These are phyloP conservation scores for Archaeoteleia sp. DNA, from an alignment of 2,888 invertebrate genomes.

Conservation along the genomic window DNA sequence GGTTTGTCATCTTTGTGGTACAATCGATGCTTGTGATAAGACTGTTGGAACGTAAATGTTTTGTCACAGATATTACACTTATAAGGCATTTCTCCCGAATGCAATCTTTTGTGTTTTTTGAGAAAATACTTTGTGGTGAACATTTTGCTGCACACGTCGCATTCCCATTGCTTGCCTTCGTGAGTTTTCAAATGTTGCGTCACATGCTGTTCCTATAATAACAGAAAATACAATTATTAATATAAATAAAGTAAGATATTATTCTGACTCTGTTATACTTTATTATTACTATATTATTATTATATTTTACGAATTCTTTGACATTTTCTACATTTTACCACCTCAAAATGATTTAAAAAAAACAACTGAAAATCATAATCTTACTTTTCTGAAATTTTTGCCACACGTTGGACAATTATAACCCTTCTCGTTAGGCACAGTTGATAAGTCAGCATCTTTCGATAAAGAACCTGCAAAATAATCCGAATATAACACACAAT, in stretches of 20 bases:
- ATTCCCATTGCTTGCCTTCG: constrained; percentile 89
- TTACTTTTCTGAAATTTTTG: constrained; percentile 73
- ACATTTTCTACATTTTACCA: too few relatives aligned
- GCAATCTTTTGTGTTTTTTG: constrained; percentile 90
- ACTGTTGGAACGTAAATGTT: constrained; percentile 92
- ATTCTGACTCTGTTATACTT: not conserved
- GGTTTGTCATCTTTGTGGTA: constrained; percentile 93
- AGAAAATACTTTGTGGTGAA: constrained; percentile 93
- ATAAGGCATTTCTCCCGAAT: constrained; percentile 91
- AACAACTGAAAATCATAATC: too few relatives aligned
- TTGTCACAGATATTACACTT: constrained; percentile 87
- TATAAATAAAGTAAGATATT: constrained; percentile 4
- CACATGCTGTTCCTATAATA: constrained; percentile 73
- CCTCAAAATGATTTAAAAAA: too few relatives aligned
- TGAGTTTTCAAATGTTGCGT: constrained; percentile 75
- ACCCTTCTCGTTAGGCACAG: constrained; percentile 62
- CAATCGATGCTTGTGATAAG: constrained; percentile 90
- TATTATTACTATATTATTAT: constrained; percentile 11
- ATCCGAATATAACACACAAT: too few relatives aligned
- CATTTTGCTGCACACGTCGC: constrained; percentile 88
- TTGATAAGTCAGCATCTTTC: constrained; percentile 57
- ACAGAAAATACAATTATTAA: constrained; percentile 12
- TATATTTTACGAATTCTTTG: not conserved
- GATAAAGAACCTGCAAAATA: constrained; percentile 55
- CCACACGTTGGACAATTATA: constrained; percentile 73